phyloP scores from a whole-genome alignment of 2,797 vertebrate species.

The Pagetopsis macropterus region DNA sequence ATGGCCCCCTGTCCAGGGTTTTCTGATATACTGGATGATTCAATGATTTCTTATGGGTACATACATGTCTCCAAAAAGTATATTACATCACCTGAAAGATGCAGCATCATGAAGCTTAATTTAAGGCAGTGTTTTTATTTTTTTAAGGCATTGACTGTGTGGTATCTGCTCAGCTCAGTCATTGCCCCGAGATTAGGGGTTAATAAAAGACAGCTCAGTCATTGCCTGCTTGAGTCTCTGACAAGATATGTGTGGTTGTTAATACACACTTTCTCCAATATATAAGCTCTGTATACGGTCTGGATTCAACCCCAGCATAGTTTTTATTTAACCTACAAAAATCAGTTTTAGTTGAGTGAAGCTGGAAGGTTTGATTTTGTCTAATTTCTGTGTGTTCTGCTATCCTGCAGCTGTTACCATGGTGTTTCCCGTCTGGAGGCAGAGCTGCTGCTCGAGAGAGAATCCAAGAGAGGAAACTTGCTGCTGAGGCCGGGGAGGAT shows the following conservation, averaged over 20 bases:
- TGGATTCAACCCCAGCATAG: no score
- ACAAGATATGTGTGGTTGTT: not conserved
- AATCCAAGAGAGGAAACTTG: slow-evolving; percentile 81
- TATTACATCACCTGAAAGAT: no score
- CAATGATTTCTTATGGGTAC: no score
- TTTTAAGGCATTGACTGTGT: not conserved
- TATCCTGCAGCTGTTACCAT: slow-evolving; percentile 82
- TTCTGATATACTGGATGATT: no score
- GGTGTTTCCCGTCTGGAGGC: slow-evolving; percentile 84
- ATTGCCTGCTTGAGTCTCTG: not conserved
- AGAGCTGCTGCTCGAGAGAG: slow-evolving; percentile 81
- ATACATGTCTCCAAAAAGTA: no score
- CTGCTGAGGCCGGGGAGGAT: slow-evolving; percentile 82
- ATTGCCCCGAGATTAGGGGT: not conserved
- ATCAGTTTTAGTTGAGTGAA: not conserved
- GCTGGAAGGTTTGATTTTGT: not conserved
- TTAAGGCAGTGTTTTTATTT: no score
- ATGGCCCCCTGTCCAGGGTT: no score
- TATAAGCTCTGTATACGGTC: not conserved
- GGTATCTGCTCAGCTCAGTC: not conserved
- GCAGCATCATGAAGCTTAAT: no score
- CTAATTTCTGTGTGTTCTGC: not conserved
- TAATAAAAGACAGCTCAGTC: no score
- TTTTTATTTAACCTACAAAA: not conserved
- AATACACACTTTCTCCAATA: not conserved